Evolutionary conservation across 2,888 invertebrate species (phyloP).

Genomic region (Hipparchia semele): DNA sequence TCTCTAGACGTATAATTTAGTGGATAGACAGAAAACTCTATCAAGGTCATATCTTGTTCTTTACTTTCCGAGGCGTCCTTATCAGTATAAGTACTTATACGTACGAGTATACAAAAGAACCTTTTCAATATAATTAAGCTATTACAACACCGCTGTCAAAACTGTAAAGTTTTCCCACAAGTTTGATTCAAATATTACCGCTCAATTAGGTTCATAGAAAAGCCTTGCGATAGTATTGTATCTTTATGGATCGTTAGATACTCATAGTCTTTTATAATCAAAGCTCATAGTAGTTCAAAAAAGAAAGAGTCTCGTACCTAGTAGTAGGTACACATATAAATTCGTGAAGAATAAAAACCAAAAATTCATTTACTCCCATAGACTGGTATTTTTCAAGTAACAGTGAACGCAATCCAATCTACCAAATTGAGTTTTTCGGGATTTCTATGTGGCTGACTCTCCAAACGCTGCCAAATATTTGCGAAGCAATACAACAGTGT

Average conservation of each 20-base stretch:
- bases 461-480: conserved; percentile 19
- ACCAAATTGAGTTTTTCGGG: conserved; percentile 13
- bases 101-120: neutral
- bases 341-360: neutral
- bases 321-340: neutral
- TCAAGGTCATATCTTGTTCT: too few relatives aligned
- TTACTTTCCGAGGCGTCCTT: too few relatives aligned
- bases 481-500: neutral
- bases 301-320: neutral
- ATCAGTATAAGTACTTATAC: too few relatives aligned
- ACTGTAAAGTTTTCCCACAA: too few relatives aligned
- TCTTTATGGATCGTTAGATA: neutral
- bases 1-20: neutral
- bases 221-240: too few relatives aligned
- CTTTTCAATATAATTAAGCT: too few relatives aligned
- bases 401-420: conserved; percentile 6
- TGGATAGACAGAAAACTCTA: neutral
- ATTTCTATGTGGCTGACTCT: neutral
- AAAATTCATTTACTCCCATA: neutral
- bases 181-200: too few relatives aligned
- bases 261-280: too few relatives aligned
- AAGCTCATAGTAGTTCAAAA: neutral
- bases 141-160: too few relatives aligned
- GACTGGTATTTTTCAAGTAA: too few relatives aligned
- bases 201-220: too few relatives aligned